A percentile compares a stretch with the other conserved stretches of the same genome.
Conservation (phyloP, 23 tunicate species). For the Halocynthia aurantium region DNA sequence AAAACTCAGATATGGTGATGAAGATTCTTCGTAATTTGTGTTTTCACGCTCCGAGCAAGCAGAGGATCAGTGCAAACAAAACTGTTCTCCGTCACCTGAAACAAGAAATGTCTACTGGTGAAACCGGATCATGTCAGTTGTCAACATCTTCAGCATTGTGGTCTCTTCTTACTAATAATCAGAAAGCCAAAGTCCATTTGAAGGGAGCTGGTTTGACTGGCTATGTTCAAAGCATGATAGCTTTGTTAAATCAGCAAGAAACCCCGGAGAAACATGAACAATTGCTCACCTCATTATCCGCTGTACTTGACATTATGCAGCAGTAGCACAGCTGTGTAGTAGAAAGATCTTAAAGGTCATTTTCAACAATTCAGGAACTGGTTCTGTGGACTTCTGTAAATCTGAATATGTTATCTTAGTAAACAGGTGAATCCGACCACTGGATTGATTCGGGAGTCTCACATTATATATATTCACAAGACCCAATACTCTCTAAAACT, state of each 20-base stretch:
- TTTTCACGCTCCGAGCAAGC: conserved; percentile 76
- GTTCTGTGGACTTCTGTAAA: too few relatives aligned
- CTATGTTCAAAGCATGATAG: conserved; percentile 36
- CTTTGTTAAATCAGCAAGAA: not conserved
- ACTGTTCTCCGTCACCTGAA: not conserved
- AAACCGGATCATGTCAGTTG: not conserved
- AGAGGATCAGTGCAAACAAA: conserved; percentile 60
- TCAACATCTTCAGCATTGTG: conserved; percentile 44
- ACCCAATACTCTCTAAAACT: too few relatives aligned
- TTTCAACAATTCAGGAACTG: too few relatives aligned
- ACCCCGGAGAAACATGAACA: not conserved
- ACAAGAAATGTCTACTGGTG: not conserved
- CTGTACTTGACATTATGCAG: not conserved
- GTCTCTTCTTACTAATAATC: conserved; percentile 60
- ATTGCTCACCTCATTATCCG: not conserved
- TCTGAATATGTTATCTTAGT: too few relatives aligned
- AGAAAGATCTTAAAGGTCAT: too few relatives aligned
- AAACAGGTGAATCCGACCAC: too few relatives aligned
- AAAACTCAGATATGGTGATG: conserved; percentile 21
- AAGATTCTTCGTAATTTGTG: conserved; percentile 64
- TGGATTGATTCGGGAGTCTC: too few relatives aligned
- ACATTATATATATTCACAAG: too few relatives aligned
- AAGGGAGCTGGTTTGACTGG: conserved; percentile 57
- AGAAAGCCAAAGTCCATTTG: conserved; percentile 84
- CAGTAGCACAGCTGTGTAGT: too few relatives aligned